Conservation (phyloP, 92 coral and sea anemone genomes). For the Scolanthus callimorphus region DNA sequence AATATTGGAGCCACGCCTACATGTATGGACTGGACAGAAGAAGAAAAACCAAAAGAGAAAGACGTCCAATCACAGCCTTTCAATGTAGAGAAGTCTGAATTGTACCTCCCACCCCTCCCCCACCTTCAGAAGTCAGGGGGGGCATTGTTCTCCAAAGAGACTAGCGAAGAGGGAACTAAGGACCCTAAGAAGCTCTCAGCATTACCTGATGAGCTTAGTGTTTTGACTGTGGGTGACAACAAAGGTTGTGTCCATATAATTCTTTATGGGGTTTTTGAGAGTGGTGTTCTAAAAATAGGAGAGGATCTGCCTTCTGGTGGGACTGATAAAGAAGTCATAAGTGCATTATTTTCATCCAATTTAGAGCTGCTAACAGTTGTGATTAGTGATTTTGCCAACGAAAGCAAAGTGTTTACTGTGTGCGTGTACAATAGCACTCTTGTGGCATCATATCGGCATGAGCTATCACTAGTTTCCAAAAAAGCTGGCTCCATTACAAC, state of each 20-base stretch:
- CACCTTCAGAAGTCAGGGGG: conserved; percentile 84
- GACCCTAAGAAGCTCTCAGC: conserved; percentile 89
- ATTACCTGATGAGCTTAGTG: conserved; percentile 71
- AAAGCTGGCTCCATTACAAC: conserved; percentile 73
- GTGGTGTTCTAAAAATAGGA: conserved; percentile 49
- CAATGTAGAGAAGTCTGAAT: conserved; percentile 69
- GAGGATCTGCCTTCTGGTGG: conserved; percentile 6
- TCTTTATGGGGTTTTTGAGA: conserved; percentile 76
- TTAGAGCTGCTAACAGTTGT: conserved; percentile 61
- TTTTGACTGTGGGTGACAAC: conserved; percentile 72
- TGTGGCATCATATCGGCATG: conserved; percentile 57
- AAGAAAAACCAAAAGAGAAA: conserved; percentile 20
- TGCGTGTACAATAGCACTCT: conserved; percentile 67
- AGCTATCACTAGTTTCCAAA: conserved; percentile 77
- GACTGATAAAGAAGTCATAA: conserved; percentile 33
- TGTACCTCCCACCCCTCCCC: conserved; percentile 76
- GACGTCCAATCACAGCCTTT: conserved; percentile 23
- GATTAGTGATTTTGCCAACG: conserved; percentile 24
- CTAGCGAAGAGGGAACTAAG: conserved; percentile 51
- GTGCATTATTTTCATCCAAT: conserved; percentile 55
- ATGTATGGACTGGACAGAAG: conserved; percentile 81
- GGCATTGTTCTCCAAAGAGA: conserved; percentile 72
- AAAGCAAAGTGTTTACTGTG: conserved; percentile 22
- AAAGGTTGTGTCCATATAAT: conserved; percentile 61
- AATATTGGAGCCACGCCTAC: conserved; percentile 48